Evolutionary conservation across 37 sponge, comb jelly and placozoan genomes (phyloP), one percentile per base, ranked within the genome.

Genomic region (Bolinopsis microptera): DNA sequence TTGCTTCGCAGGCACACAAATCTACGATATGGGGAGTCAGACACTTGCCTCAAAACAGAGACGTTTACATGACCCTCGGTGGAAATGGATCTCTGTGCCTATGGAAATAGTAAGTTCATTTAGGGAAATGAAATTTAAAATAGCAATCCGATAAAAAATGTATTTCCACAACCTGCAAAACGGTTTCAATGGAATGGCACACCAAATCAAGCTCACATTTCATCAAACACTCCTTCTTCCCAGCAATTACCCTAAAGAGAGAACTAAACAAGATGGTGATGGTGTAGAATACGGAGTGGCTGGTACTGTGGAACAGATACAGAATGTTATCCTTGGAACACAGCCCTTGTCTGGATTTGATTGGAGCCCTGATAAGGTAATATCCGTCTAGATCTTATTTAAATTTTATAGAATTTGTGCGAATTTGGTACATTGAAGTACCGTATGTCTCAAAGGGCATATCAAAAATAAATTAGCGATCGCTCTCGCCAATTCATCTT

Each of bases 291-390:
- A 92, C 74, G 99, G 99, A 35, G 95, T 97, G 21, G 94, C 95
- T 3, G 99, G 99, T 0, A 94, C 95, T 24, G 95, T 99, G 32
- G 94, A 93, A 0, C 94, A 95, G 48, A 74, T 97, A 1, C 99
- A 99, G 93, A 99, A 97, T 88, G 96, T 95, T 39, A 95, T 95
- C n/a, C 93, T 99, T 38, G 94, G 98, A 1, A 95, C 97, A 24
- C 99, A 99, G 92, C 99, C 99, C 34, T 95, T 99, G 69, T 94
- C 95, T n/a, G 95, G 95, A 69, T 70, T 99, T 68, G 99, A 99
- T 93, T 99, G 99, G 99, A 97, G 94, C 69, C 94, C 96, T 32
- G 99, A 99, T 90, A 99, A 99, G 96, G 99, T 98, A 2, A n/a
- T n/a, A n/a, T n/a, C n/a, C n/a, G n/a, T n/a, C n/a, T n/a, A n/a